phyloP scores from a whole-genome alignment of 2,797 vertebrate species.

The Cuculus canorus region DNA sequence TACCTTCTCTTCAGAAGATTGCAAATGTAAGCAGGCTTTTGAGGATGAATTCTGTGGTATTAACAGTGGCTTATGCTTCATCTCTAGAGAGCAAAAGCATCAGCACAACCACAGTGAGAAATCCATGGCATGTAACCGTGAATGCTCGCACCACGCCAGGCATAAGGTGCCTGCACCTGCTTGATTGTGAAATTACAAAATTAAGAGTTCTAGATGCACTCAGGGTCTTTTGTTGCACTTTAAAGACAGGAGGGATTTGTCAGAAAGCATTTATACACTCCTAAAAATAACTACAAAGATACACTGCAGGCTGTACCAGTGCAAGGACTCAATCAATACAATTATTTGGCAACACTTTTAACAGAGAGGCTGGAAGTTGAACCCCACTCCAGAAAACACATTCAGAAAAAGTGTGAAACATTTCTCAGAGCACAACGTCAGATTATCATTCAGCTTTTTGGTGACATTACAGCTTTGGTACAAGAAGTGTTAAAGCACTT shows the following conservation, averaged over 20 bases:
- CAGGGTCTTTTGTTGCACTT: not conserved
- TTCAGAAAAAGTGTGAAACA: not conserved
- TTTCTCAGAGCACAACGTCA: not conserved
- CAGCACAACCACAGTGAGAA: not conserved
- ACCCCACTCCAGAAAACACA: not conserved
- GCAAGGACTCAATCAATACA: rapidly evolving
- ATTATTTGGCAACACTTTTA: not conserved
- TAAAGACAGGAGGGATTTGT: not conserved
- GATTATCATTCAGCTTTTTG: not conserved
- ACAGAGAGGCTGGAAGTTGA: not conserved
- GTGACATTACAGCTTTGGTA: not conserved
- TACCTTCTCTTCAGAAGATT: not conserved
- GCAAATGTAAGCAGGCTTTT: not conserved
- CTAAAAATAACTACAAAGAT: not conserved
- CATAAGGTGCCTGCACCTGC: not conserved
- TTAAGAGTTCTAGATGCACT: not conserved
- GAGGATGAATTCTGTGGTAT: not conserved
- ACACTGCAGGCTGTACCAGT: not conserved
- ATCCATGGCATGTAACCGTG: not conserved
- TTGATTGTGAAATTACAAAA: not conserved
- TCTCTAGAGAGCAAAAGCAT: not conserved
- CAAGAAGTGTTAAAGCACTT: not conserved
- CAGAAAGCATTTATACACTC: not conserved
- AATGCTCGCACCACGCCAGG: not conserved
- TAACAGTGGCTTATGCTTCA: not conserved